Evolutionary conservation across 2,888 invertebrate genomes (phyloP).

Genomic region (Apodemia mormo): DNA sequence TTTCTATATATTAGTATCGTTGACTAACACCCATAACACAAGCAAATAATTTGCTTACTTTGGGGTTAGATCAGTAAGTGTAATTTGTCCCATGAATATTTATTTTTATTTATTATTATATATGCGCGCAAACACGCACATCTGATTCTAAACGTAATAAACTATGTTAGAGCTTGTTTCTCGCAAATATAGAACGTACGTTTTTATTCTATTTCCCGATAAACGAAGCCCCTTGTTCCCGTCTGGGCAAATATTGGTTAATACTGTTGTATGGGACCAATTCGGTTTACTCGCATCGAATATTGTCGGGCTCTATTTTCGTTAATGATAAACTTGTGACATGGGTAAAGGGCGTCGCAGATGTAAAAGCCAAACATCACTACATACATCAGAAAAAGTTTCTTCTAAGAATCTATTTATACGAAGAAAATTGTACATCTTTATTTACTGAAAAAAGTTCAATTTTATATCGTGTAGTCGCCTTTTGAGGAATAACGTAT

Average conservation of each 20-base stretch:
- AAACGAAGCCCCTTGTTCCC: slow-evolving; percentile 2
- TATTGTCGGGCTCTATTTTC: not conserved
- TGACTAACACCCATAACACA: too few relatives aligned
- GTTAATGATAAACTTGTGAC: not conserved
- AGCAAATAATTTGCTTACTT: too few relatives aligned
- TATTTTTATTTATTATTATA: too few relatives aligned
- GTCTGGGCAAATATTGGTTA: slow-evolving; percentile 10
- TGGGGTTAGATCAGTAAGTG: too few relatives aligned
- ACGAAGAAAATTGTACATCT: too few relatives aligned
- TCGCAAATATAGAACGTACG: not conserved
- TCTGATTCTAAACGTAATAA: slow-evolving; percentile 8
- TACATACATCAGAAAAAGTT: too few relatives aligned
- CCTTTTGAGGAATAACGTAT: too few relatives aligned
- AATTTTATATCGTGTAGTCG: too few relatives aligned
- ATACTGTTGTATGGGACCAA: slow-evolving; percentile 11
- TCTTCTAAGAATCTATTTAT: too few relatives aligned
- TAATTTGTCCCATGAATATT: too few relatives aligned
- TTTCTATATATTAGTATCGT: too few relatives aligned
- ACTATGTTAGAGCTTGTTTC: slow-evolving; percentile 1
- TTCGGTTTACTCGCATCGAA: not conserved
- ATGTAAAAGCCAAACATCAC: not conserved
- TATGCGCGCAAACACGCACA: not conserved
- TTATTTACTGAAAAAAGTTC: too few relatives aligned
- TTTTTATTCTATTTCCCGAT: slow-evolving; percentile 9
- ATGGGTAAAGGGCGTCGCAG: not conserved